Evolutionary conservation across 2,113 vertebrate species (phyloP).

Genomic region (Saimiri boliviensis): DNA sequence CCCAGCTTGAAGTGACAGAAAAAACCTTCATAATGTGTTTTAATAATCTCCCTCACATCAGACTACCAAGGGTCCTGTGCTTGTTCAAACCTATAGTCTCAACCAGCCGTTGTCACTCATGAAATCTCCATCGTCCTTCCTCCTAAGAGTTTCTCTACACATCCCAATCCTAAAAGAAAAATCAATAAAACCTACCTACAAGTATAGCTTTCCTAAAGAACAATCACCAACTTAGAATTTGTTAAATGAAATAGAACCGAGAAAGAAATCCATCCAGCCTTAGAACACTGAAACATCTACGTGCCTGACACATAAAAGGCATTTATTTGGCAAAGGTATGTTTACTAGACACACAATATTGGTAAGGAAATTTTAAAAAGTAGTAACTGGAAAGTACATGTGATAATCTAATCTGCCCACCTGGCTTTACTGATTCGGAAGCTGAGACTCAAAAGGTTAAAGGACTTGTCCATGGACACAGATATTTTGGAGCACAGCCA

Average conservation of each 20-base stretch:
- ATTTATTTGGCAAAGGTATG: conserved; percentile 21
- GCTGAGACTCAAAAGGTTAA: conserved; percentile 29
- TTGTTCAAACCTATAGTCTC: conserved; percentile 74
- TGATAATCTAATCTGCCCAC: neutral
- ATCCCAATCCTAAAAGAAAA: conserved; percentile 38
- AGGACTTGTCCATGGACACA: conserved; percentile 5
- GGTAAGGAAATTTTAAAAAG: neutral
- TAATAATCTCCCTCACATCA: conserved; percentile 63
- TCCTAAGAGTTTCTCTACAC: neutral
- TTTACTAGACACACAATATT: neutral
- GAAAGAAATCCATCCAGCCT: conserved; percentile 31
- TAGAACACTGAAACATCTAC: conserved; percentile 27
- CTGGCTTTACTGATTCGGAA: conserved; percentile 14
- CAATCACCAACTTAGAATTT: conserved; percentile 26
- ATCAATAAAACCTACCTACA: conserved; percentile 54
- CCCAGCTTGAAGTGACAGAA: conserved; percentile 48
- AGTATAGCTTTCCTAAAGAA: neutral
- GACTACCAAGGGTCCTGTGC: conserved; percentile 50
- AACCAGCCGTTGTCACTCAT: conserved; percentile 36
- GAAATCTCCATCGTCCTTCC: conserved; percentile 58
- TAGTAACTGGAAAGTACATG: neutral
- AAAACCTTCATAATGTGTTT: conserved; percentile 24
- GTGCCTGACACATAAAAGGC: neutral
- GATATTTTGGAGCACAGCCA: conserved; percentile 49
- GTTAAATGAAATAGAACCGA: conserved; percentile 29